Base-by-base conservation (phyloP, 2,888 invertebrate genomes). In the Drosophila rellima region DNA sequence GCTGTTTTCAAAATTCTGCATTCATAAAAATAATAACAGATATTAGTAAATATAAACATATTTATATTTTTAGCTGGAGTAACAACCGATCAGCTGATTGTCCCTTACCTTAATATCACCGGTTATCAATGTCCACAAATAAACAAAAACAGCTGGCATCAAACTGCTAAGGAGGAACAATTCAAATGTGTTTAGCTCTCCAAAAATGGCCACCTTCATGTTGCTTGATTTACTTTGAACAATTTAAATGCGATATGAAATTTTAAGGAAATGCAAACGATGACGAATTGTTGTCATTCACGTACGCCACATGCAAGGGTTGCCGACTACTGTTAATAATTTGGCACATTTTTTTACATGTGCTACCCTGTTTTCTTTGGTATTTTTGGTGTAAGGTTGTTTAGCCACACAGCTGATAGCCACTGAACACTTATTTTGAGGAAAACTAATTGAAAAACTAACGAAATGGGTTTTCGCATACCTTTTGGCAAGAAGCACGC, bases 401-500 rank as follows among this genome's bases (percentile, higher is more conserved):
- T 65, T 70, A 37, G 64, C 35, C 80, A 65, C 37, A 65, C 61
- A 33, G 39, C 47, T 18, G 35, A 26, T n/a, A 48, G 48, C 29
- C 18, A 33, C 33, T 37, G 26, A 35, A 31, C 56, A 66, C 61
- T 79, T 70, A 48, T 42, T 54, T 31, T 26, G 56, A 13, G 13
- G 20, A 62, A 55, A 62, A 55, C 61, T 37, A 20, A 37, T 13
- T 20, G n/a, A 45, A 47, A 55, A 18, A 17, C 18, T 20, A 20
- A 23, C 6, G 31, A 39, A 82, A 91, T 92, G 91, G 88, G 52
- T 67, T 87, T 82, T 15, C 91, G 83, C 60, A 68, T 92, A 54
- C 92, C 93, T 44, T 83, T 95, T 47, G 95, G 95, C 68, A 95
- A 94, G 90, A 95, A 93, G 83, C 95, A 95, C 11, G 87, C 94